Base-by-base conservation (phyloP, 2,888 invertebrate genomes). In the Ecliptopera silaceata region DNA sequence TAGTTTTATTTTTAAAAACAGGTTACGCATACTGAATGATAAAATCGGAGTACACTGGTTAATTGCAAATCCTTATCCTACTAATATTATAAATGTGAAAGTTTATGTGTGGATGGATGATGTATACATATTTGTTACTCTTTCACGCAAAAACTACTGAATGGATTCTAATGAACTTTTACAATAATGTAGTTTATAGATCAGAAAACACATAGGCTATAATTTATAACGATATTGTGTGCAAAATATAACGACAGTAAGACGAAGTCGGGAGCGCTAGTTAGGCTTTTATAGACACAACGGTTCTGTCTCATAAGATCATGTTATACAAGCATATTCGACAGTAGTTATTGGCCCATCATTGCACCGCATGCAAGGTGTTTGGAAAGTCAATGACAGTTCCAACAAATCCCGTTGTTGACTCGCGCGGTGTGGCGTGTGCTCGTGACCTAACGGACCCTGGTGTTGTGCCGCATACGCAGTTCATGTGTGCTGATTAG, bases 361-460 rank as follows among this genome's bases (percentile, higher is more conserved):
- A 20, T 39, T 22, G 46, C 29, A 51, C 8, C 41, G 34, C 34
- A 50, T 52, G 41, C 20, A 44, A 52, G 31, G 47, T 61, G 29
- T 57, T 50, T 51, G 43, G 50, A 50, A 42, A 49, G 58, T 50
- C 46, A 53, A 34, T 48, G 53, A 43, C 53, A 55, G 55, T 61
- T 63, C 51, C 61, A 61, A 64, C 58, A 61, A 67, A 69, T 74
- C 74, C 77, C 77, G 78, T 80, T 79, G 70, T 51, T 20, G 46
- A 66, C 70, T 75, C 70, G 71, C 71, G 71, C 70, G 67, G 70
- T 64, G 72, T 82, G 72, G 77, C 78, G 81, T 80, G 77, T 73
- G 74, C 70, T 74, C 75, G 77, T 75, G 69, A 75, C 71, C 70
- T 80, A 79, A 82, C 82, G 77, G 80, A 47, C 60, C 65, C 46